Conservation (phyloP, 1,140 invertebrate genomes). For the Listronotus bonariensis region DNA sequence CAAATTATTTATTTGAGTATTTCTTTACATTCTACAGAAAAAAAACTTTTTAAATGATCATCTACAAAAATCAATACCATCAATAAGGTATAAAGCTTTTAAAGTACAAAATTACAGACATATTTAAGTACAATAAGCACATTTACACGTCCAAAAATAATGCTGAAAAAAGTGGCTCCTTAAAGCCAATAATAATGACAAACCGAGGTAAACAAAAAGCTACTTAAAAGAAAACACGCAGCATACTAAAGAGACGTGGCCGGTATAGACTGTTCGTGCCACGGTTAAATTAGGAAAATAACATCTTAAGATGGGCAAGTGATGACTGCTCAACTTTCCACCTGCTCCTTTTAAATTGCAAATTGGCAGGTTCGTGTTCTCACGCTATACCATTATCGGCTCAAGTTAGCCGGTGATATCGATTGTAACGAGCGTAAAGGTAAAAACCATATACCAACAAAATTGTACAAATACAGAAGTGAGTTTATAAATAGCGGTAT, state of each 20-base stretch:
- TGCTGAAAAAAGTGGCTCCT: too few species aligned
- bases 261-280: not conserved
- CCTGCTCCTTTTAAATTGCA: slow-evolving; percentile 7
- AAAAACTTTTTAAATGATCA: too few species aligned
- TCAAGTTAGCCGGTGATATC: not conserved
- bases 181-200: not conserved
- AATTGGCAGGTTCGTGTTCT: slow-evolving; percentile 1
- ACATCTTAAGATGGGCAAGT: slow-evolving; percentile 4
- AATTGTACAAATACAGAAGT: too few species aligned
- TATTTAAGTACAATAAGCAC: too few species aligned
- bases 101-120: too few species aligned
- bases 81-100: too few species aligned
- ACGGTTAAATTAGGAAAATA: slow-evolving; percentile 4
- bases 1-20: too few species aligned
- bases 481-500: too few species aligned
- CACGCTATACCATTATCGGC: slow-evolving; percentile 1
- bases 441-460: not conserved
- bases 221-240: not conserved
- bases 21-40: too few species aligned
- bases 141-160: too few species aligned
- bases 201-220: not conserved
- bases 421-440: not conserved
- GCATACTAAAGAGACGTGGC: not conserved
- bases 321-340: slow-evolving; percentile 5
- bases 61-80: too few species aligned